phyloP scores from a whole-genome alignment of 2,888 invertebrate species.

The Anthrax anthrax region DNA sequence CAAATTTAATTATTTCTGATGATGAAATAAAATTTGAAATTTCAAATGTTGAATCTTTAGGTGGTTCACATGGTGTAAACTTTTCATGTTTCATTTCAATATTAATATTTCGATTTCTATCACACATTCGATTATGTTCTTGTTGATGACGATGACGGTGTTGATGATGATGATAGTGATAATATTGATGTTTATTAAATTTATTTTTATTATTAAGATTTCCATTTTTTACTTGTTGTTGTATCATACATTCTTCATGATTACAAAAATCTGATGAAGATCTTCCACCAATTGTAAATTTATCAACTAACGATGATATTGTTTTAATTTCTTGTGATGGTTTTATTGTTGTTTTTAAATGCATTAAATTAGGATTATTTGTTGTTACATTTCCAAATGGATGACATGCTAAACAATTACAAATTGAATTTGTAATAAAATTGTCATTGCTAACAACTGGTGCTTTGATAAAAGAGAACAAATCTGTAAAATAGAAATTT shows the following conservation, averaged over 20 bases:
- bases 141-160: too few relatives aligned
- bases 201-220: background rate
- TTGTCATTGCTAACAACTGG: conserved; percentile 7
- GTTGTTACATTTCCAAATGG: conserved; percentile 7
- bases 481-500: conserved; percentile 8
- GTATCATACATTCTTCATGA: background rate
- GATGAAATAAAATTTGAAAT: too few relatives aligned
- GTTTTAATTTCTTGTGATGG: conserved; percentile 11
- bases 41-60: background rate
- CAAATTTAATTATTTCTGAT: too few relatives aligned
- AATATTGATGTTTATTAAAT: too few relatives aligned
- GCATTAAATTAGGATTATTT: background rate
- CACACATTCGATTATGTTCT: background rate
- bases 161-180: too few relatives aligned
- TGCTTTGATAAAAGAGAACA: conserved; percentile 7
- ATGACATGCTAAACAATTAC: conserved; percentile 9
- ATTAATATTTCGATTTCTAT: conserved; percentile 3
- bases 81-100: conserved; percentile 11
- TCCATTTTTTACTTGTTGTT: background rate
- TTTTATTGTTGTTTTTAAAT: background rate
- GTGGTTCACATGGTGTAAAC: conserved; percentile 10
- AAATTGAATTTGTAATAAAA: conserved; percentile 7
- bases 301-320: conserved; percentile 12
- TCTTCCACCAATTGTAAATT: conserved; percentile 2
- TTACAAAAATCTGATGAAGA: background rate